Conservation (phyloP, 2,113 vertebrate genomes). For the Phycodurus eques region DNA sequence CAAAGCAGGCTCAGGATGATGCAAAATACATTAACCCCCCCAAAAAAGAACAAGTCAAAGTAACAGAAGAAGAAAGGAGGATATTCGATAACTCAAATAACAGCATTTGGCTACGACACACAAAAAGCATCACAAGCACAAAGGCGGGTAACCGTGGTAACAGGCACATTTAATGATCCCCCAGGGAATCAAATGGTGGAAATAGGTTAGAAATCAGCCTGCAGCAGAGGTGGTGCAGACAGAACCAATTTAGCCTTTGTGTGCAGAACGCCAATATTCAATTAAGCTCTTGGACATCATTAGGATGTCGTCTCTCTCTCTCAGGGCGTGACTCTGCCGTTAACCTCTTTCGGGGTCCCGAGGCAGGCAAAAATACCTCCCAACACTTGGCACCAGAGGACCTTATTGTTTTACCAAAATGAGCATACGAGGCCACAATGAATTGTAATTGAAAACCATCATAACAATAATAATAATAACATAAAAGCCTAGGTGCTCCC, state of each 20-base stretch:
- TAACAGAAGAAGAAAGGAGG: slow-evolving; percentile 16
- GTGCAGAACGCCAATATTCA: slow-evolving; percentile 72
- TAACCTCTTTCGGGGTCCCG: slow-evolving; percentile 43
- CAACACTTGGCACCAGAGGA: background rate
- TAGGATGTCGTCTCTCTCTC: slow-evolving; percentile 58
- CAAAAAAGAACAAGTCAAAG: slow-evolving; percentile 1
- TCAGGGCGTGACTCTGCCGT: slow-evolving; percentile 49
- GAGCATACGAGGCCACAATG: background rate
- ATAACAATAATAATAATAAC: background rate
- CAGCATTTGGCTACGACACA: background rate
- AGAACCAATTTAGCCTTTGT: slow-evolving; percentile 57
- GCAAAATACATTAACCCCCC: slow-evolving; percentile 25
- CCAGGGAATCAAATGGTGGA: slow-evolving; percentile 32
- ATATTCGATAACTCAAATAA: slow-evolving; percentile 8
- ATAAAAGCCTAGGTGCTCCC: background rate
- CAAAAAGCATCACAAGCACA: slow-evolving; percentile 13
- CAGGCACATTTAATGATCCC: slow-evolving; percentile 36
- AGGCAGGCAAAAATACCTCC: slow-evolving; percentile 23
- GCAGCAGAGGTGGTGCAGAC: slow-evolving; percentile 39
- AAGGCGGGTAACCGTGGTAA: slow-evolving; percentile 46
- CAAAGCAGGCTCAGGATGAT: slow-evolving; percentile 46
- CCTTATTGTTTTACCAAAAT: background rate
- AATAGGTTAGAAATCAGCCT: slow-evolving; percentile 34
- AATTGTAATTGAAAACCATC: slow-evolving; percentile 3
- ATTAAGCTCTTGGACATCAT: slow-evolving; percentile 69